A percentile compares a stretch with the other conserved stretches of the same genome.
Conservation (phyloP, 2,113 vertebrate genomes). For the Thermophis baileyi region DNA sequence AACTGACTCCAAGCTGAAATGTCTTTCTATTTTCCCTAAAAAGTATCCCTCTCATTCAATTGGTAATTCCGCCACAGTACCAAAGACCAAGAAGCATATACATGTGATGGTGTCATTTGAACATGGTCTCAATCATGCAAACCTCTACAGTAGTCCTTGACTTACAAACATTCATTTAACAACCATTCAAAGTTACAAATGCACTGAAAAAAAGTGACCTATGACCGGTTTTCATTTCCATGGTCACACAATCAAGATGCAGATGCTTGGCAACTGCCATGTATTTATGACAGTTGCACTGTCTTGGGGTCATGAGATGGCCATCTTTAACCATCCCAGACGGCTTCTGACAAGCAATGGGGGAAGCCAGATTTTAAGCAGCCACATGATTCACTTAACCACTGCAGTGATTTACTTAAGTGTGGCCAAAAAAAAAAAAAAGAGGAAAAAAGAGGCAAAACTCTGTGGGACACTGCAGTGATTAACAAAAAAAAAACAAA, state of each 20-base stretch:
- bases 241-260: not conserved
- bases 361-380: not conserved
- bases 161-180: not conserved
- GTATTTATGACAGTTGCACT: not conserved
- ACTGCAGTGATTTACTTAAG: not conserved
- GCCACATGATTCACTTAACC: not conserved
- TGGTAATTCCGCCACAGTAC: not conserved
- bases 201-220: not conserved
- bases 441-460: not conserved
- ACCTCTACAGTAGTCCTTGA: not conserved
- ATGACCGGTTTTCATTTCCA: not conserved
- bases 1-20: not conserved
- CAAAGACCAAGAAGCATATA: not conserved
- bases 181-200: not conserved
- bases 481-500: not conserved
- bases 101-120: not conserved
- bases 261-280: not conserved
- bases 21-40: not conserved
- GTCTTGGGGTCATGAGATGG: not conserved
- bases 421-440: not conserved
- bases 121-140: not conserved
- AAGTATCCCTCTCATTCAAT: not conserved
- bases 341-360: not conserved
- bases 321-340: not conserved
- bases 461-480: not conserved